Conservation (phyloP, 2,113 vertebrate genomes). For the Sturnira hondurensis region DNA sequence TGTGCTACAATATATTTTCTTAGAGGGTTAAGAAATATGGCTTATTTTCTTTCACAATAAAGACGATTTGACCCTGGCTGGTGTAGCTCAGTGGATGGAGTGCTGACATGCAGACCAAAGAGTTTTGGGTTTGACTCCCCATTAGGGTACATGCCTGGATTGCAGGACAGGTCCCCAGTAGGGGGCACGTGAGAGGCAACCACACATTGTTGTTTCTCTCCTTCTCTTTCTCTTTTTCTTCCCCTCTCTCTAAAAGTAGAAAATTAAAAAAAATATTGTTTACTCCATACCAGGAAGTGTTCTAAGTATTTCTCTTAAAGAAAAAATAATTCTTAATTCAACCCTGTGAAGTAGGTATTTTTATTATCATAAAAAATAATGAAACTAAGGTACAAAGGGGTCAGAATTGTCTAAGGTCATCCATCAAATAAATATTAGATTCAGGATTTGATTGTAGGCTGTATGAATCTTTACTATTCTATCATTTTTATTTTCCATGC, state of each 20-base stretch:
- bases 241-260: no score
- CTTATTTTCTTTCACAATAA: background rate
- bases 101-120: no score
- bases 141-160: no score
- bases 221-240: no score
- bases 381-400: background rate
- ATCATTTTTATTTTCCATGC: background rate
- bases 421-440: background rate
- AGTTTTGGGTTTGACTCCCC: no score
- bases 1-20: background rate
- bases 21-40: background rate
- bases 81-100: no score
- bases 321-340: background rate
- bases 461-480: background rate
- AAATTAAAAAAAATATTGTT: background rate
- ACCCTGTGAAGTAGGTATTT: background rate
- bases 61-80: background rate
- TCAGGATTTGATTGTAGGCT: background rate
- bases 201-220: no score
- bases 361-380: background rate
- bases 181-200: no score
- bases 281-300: background rate
- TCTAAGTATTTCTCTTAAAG: background rate
- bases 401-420: background rate
- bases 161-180: no score